phyloP scores from a whole-genome alignment of 1,140 invertebrate genomes.

The Lethrus apterus region DNA sequence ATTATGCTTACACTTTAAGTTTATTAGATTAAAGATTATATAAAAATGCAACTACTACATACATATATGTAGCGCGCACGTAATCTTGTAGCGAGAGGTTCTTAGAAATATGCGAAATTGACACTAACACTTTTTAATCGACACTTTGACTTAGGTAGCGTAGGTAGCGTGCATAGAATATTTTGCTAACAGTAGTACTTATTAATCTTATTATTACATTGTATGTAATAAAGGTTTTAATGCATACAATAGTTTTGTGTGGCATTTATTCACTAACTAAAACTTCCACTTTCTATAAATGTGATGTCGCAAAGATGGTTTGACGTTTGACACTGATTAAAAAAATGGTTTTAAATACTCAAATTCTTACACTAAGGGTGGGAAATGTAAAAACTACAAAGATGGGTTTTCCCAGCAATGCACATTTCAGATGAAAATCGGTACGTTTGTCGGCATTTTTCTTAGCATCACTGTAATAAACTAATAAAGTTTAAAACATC shows the following conservation, averaged over 20 bases:
- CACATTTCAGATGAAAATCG: too few relatives aligned
- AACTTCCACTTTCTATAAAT: constrained; percentile 1
- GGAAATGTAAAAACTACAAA: neutral
- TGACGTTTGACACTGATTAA: constrained; percentile 1
- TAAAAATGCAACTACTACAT: too few relatives aligned
- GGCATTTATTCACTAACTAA: constrained; percentile 1
- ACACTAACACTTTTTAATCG: too few relatives aligned
- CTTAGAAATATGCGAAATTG: too few relatives aligned
- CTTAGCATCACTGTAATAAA: constrained; percentile 1
- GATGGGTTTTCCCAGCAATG: too few relatives aligned
- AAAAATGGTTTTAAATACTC: neutral
- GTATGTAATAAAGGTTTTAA: too few relatives aligned
- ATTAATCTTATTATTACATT: too few relatives aligned
- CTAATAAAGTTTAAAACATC: neutral
- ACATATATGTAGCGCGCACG: too few relatives aligned
- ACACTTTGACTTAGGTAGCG: too few relatives aligned
- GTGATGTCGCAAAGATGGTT: neutral
- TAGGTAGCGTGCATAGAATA: constrained; percentile 1
- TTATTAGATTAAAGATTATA: too few relatives aligned
- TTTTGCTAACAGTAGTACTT: constrained; percentile 1
- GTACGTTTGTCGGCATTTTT: too few relatives aligned
- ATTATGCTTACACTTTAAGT: constrained; percentile 6
- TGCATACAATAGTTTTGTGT: constrained; percentile 1
- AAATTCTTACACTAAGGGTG: constrained; percentile 1
- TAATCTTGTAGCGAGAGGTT: too few relatives aligned